phyloP scores from a whole-genome alignment of 2,113 vertebrate genomes.

The Cyanistes caeruleus region DNA sequence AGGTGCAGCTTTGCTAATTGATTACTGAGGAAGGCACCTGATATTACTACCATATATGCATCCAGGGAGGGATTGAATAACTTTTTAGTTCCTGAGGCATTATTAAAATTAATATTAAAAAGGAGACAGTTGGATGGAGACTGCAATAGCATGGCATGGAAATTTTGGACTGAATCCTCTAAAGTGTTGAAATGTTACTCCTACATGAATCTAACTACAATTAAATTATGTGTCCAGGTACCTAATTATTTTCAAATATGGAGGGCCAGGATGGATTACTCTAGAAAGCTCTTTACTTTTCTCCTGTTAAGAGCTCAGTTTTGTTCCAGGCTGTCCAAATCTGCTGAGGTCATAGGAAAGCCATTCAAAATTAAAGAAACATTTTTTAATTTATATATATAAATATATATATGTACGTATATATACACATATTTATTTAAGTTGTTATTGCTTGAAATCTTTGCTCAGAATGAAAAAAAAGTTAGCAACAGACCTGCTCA shows the following conservation, averaged over 20 bases:
- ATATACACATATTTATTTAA: not conserved
- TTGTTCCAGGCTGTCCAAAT: not conserved
- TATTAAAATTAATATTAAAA: not conserved
- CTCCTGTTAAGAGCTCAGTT: not conserved
- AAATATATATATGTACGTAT: no score
- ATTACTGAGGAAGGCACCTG: conserved; percentile 3
- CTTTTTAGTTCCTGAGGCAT: not conserved
- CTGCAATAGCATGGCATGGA: not conserved
- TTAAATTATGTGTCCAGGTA: not conserved
- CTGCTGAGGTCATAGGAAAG: not conserved
- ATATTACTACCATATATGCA: not conserved
- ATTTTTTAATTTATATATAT: no score
- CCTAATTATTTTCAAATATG: not conserved
- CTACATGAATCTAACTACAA: not conserved
- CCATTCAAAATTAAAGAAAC: accelerated
- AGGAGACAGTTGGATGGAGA: not conserved
- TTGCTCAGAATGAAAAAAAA: not conserved
- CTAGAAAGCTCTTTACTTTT: not conserved
- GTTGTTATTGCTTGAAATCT: not conserved
- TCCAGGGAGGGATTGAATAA: not conserved
- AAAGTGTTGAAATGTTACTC: not conserved
- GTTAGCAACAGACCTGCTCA: not conserved
- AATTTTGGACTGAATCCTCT: not conserved
- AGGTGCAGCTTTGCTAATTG: conserved; percentile 24
- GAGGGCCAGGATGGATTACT: not conserved